Evolutionary conservation across 1,140 invertebrate species (phyloP), one percentile per base, ranked within the genome.

Genomic region (Papilio glaucus): DNA sequence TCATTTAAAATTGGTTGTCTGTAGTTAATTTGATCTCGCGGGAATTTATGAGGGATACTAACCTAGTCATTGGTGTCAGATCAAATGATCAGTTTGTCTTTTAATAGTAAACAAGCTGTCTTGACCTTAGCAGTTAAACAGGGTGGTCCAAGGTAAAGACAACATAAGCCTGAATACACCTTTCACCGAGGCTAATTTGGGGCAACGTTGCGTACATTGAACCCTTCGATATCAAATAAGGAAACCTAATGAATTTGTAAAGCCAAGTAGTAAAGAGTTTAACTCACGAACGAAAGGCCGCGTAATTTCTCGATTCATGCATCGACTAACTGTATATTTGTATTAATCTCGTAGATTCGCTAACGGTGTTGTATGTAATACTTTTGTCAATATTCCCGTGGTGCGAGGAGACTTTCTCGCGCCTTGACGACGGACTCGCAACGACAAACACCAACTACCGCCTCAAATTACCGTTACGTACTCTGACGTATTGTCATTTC

Each of bases 331-430:
- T 68, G 38, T 68, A 68, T 68, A 68, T 42, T 68, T 68, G 62
- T 68, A 42, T 68, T 68, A 68, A 68, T 68, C 41, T 68, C 65
- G 1, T 68, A 68, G 65, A 68, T 68, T 68, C 39, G 41, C 65
- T 68, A 68, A 68, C 65, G 65, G 65, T 68, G 45, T 26, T 67
- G 63, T 67, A 68, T 68, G 41, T 68, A 68, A 68, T 42, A 68
- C 65, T 68, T 68, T 45, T 68, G 65, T 68, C 65, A 68, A 65
- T 65, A 65, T 29, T 45, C 12, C 65, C 39, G 0, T 65, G 15
- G 24, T 62, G 29, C 60, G 65, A 45, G 39, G 29, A 68, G 24
- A 29, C 65, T 68, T 68, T 68, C 65, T 37, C 39, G 57, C 15
- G 33, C 24, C 24, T 68, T 68, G 65, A 45, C 63, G 63, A 26